These are phyloP conservation scores for Venturia canescens DNA, from an alignment of 1,140 invertebrate species.

Conservation along the genomic window DNA sequence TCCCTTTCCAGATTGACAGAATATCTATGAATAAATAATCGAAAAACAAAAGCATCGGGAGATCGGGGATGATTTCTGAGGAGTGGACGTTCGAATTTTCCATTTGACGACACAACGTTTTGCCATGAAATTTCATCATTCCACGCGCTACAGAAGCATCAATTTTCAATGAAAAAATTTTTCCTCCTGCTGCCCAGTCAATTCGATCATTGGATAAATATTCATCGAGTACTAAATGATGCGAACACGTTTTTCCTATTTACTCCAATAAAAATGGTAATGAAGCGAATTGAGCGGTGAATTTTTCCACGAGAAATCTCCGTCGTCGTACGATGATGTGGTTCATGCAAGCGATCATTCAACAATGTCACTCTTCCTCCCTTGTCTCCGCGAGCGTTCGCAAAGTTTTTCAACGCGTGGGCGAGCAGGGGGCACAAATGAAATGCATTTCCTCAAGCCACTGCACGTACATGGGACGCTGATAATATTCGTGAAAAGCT, in stretches of 20 bases:
- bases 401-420: not conserved
- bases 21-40: not conserved
- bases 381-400: slow-evolving; percentile 17
- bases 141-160: no score
- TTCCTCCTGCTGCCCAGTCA: not conserved
- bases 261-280: not conserved
- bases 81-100: no score
- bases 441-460: slow-evolving; percentile 73
- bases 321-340: not conserved
- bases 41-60: no score
- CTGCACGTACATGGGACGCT: slow-evolving; percentile 59
- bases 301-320: slow-evolving; percentile 24
- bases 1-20: not conserved
- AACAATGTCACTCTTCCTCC: slow-evolving; percentile 70
- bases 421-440: slow-evolving; percentile 73
- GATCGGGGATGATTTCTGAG: no score
- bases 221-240: not conserved
- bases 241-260: slow-evolving; percentile 8
- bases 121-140: no score
- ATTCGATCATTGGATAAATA: not conserved
- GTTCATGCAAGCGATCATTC: slow-evolving; percentile 64
- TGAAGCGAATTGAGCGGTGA: slow-evolving; percentile 20
- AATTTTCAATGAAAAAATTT: no score
- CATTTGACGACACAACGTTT: no score
- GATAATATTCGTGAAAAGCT: slow-evolving; percentile 2